Conservation (phyloP, 1,140 invertebrate genomes). For the Pseudomyrmex cubaensis region DNA sequence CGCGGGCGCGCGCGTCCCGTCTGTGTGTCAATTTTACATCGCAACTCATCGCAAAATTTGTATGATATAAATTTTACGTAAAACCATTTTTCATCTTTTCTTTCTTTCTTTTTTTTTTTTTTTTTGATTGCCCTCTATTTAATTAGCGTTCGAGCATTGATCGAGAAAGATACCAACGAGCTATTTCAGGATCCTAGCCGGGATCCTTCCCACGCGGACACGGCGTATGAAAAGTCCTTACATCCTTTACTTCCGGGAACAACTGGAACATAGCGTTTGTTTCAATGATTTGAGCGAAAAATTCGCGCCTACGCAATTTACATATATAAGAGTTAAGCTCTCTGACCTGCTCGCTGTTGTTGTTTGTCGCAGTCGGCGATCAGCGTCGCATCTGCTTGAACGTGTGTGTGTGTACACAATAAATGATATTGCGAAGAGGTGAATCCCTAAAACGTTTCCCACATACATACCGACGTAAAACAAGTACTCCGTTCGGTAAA, state of each 20-base stretch:
- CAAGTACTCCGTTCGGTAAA: slow-evolving; percentile 79
- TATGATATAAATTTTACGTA: not conserved
- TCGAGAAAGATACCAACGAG: not conserved
- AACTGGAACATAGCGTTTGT: slow-evolving; percentile 26
- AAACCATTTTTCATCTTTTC: no score
- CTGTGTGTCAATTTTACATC: no score
- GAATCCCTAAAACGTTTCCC: slow-evolving; percentile 84
- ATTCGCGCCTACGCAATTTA: slow-evolving; percentile 68
- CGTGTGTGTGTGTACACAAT: slow-evolving; percentile 56
- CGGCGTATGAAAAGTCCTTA: not conserved
- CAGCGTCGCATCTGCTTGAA: slow-evolving; percentile 51
- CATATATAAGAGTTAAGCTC: slow-evolving; percentile 71
- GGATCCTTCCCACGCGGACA: not conserved
- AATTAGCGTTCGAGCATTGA: not conserved
- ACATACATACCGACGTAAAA: slow-evolving; percentile 77
- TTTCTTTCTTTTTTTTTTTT: no score
- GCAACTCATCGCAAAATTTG: not conserved
- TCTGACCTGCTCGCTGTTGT: slow-evolving; percentile 55
- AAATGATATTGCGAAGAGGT: slow-evolving; percentile 83
- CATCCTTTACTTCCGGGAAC: not conserved
- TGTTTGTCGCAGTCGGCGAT: slow-evolving; percentile 31
- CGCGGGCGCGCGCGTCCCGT: not conserved
- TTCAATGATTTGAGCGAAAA: slow-evolving; percentile 69
- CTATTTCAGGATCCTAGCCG: not conserved
- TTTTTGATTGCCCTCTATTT: not conserved